These are phyloP conservation scores for Lagria hirta DNA, from an alignment of 2,888 invertebrate genomes.

Conservation along the genomic window DNA sequence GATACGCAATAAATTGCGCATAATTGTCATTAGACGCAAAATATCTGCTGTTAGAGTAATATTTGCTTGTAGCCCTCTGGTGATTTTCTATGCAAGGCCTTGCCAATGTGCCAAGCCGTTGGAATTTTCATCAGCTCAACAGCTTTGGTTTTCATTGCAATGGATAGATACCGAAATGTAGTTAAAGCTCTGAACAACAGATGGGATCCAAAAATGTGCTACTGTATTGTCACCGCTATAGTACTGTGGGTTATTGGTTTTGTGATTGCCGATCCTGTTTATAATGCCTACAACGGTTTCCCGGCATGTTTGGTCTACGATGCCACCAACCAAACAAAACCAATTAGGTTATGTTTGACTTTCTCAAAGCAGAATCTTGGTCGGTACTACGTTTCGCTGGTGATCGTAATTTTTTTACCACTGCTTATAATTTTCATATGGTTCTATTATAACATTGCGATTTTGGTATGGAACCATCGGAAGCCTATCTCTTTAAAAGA, in stretches of 20 bases:
- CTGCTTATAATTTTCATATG: conserved; percentile 56
- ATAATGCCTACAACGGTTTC: conserved; percentile 3
- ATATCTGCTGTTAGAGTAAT: neutral
- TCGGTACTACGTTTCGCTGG: conserved; percentile 42
- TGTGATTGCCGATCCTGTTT: conserved; percentile 32
- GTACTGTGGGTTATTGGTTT: conserved; percentile 52
- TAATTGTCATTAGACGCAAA: too few species aligned
- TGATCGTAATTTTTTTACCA: conserved; percentile 54
- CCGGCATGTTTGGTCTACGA: too few species aligned
- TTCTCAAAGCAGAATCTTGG: neutral
- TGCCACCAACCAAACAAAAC: too few species aligned
- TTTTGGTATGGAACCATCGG: conserved; percentile 56
- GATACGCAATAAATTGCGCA: too few species aligned
- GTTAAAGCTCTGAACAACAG: conserved; percentile 50
- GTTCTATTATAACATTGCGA: conserved; percentile 57
- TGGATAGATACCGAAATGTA: conserved; percentile 59
- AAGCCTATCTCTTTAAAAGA: conserved; percentile 41
- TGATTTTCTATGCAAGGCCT: conserved; percentile 54
- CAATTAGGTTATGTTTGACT: too few species aligned
- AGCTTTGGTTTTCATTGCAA: conserved; percentile 58
- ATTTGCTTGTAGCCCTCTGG: conserved; percentile 53
- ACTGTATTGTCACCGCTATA: conserved; percentile 47
- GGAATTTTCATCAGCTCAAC: conserved; percentile 58
- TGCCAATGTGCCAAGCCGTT: conserved; percentile 57
- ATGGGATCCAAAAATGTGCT: conserved; percentile 54